A percentile compares a stretch with the other conserved stretches of the same genome.
Evolutionary conservation across 2,797 vertebrate species (phyloP).

Genomic region (Sebastiscus tertius): DNA sequence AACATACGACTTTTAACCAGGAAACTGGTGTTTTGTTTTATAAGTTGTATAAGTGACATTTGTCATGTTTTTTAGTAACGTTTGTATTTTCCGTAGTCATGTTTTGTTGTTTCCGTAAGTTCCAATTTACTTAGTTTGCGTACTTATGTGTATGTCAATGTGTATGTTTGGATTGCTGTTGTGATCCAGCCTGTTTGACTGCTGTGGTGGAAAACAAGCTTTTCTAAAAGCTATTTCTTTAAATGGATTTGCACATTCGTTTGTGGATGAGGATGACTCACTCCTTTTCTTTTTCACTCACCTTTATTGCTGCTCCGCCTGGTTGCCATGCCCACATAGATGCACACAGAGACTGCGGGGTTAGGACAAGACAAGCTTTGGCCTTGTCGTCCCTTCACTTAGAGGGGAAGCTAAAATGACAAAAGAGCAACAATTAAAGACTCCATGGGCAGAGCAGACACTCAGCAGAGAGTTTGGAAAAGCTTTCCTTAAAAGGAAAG

Average conservation of each 20-base stretch:
- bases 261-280: conserved; percentile 61
- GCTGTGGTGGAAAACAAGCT: neutral
- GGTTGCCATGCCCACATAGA: conserved; percentile 68
- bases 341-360: conserved; percentile 44
- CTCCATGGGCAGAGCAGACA: conserved; percentile 9
- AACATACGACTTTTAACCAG: no score
- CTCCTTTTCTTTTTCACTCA: conserved; percentile 25
- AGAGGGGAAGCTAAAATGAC: conserved; percentile 25
- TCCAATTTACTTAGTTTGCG: no score
- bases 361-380: conserved; percentile 9
- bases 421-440: conserved; percentile 51
- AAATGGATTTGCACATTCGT: conserved; percentile 50
- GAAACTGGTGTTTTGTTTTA: no score
- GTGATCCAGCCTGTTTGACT: neutral
- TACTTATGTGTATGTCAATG: neutral
- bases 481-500: conserved; percentile 9
- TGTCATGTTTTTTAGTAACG: no score
- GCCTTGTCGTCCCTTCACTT: conserved; percentile 24
- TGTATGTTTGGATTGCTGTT: neutral
- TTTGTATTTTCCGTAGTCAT: no score
- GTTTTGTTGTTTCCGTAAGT: no score
- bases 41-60: no score
- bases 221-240: conserved; percentile 4
- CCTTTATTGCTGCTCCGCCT: conserved; percentile 42
- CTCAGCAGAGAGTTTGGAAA: neutral